These are phyloP conservation scores for Eurystomus glaucurus DNA, from an alignment of 2,797 vertebrate genomes.

Conservation along the genomic window DNA sequence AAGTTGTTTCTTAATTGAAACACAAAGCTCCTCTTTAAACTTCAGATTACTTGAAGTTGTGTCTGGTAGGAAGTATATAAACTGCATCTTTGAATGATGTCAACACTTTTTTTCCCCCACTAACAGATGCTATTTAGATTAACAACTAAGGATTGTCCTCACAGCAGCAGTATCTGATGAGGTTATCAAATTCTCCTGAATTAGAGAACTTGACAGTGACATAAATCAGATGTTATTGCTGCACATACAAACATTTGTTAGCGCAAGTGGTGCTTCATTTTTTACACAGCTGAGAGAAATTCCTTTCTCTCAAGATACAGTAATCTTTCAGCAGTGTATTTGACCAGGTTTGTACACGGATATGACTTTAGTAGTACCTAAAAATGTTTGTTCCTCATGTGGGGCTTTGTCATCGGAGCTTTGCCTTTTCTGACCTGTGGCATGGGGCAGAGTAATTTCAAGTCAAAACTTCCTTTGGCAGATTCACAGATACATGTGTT, in stretches of 20 bases:
- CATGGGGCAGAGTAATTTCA: too few species aligned
- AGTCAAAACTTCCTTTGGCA: too few species aligned
- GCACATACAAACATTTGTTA: neutral
- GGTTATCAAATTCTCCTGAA: neutral
- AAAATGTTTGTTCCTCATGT: neutral
- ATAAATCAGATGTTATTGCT: neutral
- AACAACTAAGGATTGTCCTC: neutral
- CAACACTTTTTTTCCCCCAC: neutral
- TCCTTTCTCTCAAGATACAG: neutral
- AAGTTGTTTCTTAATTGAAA: slow-evolving; percentile 41
- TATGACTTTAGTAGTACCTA: neutral
- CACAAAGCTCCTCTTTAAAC: slow-evolving; percentile 18
- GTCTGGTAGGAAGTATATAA: neutral
- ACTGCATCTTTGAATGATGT: neutral
- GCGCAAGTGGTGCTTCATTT: neutral
- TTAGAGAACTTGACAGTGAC: neutral
- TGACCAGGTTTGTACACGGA: neutral
- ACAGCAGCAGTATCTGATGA: neutral
- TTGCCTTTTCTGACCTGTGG: neutral
- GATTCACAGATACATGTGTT: too few species aligned
- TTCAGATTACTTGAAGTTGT: slow-evolving; percentile 9
- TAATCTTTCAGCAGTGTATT: neutral
- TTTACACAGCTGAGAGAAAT: neutral
- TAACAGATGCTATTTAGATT: neutral
- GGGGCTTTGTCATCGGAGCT: neutral